A percentile compares a stretch with the other conserved stretches of the same genome.
phyloP scores from a whole-genome alignment of 64 coral and sea anemone species.

The Dendrophyllia cribrosa region DNA sequence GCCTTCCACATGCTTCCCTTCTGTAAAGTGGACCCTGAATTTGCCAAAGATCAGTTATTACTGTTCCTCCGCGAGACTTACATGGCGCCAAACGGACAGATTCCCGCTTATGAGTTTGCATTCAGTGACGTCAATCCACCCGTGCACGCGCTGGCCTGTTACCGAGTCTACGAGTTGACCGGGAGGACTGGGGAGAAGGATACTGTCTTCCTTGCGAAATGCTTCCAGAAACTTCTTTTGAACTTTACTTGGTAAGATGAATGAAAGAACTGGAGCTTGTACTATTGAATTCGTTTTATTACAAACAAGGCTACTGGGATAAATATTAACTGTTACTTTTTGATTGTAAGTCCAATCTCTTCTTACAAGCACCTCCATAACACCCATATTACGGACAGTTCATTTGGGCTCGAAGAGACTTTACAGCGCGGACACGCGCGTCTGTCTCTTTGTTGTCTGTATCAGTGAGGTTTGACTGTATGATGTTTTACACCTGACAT shows the following conservation, averaged over 20 bases:
- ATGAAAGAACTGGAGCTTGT: not conserved
- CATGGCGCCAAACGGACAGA: conserved; percentile 90
- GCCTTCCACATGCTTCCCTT: conserved; percentile 91
- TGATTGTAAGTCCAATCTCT: too few species aligned
- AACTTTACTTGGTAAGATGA: conserved; percentile 90
- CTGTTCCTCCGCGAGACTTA: conserved; percentile 88
- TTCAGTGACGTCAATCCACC: conserved; percentile 97
- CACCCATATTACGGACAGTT: too few species aligned
- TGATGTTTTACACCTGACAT: too few species aligned
- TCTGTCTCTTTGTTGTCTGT: too few species aligned
- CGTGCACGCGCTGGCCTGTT: conserved; percentile 79
- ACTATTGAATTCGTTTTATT: not conserved
- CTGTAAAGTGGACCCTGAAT: conserved; percentile 83
- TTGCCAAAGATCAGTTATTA: conserved; percentile 87
- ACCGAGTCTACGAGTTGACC: conserved; percentile 74
- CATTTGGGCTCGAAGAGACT: too few species aligned
- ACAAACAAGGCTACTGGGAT: too few species aligned
- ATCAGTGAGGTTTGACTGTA: too few species aligned
- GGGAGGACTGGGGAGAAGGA: conserved; percentile 78
- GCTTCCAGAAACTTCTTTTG: conserved; percentile 85
- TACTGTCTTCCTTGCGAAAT: conserved; percentile 73
- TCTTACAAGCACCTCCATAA: too few species aligned
- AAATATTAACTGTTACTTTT: too few species aligned
- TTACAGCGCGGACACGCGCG: too few species aligned
- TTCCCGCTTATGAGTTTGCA: conserved; percentile 96